Evolutionary conservation across 1,140 invertebrate genomes (phyloP), one percentile per base, ranked within the genome.

Genomic region (Sycophila sp.): DNA sequence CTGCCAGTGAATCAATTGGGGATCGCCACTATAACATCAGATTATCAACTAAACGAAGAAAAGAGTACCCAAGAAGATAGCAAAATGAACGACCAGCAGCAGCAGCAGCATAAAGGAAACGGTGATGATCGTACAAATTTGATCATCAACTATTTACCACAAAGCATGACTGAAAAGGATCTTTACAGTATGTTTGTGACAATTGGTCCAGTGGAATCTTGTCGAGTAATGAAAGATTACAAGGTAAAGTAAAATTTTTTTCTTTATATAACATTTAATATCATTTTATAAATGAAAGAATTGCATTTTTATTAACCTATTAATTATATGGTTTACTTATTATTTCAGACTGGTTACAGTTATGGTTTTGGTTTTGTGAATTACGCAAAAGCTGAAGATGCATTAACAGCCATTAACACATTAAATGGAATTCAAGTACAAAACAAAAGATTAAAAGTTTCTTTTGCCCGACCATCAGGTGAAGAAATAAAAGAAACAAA

Each of bases 311-410:
- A 47, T 11, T 10, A 40, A 32, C 28, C 24, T 32, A n/a, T n/a
- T n/a, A n/a, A n/a, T 55, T 47, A 15, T 51, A 42, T 75, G 73
- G 67, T 68, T 59, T 40, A 69, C 72, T 72, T 70, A n/a, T 72
- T 71, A 56, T 78, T 89, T 51, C 85, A 94, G 89, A 96, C 95
- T 85, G 95, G 95, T 24, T 98, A 98, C 84, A 97, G 95, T 84
- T 98, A 95, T 85, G 96, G 97, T 15, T 98, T 97, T 86, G 96
- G 96, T 19, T 98, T 98, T 88, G 96, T 98, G 17, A 97, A 98
- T 83, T 98, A 95, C 84, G 88, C 91, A 30, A 92, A 91, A 73
- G 91, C 93, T 70, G 92, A 94, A 80, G 95, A 97, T 87, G 96
- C 96, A 22, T 85, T 90, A 40, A 90, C 91, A 76, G 96, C 96